A percentile compares a stretch with the other conserved stretches of the same genome.
These are phyloP conservation scores for Macrotis lagotis DNA, from an alignment of 2,113 vertebrate species.

Conservation along the genomic window DNA sequence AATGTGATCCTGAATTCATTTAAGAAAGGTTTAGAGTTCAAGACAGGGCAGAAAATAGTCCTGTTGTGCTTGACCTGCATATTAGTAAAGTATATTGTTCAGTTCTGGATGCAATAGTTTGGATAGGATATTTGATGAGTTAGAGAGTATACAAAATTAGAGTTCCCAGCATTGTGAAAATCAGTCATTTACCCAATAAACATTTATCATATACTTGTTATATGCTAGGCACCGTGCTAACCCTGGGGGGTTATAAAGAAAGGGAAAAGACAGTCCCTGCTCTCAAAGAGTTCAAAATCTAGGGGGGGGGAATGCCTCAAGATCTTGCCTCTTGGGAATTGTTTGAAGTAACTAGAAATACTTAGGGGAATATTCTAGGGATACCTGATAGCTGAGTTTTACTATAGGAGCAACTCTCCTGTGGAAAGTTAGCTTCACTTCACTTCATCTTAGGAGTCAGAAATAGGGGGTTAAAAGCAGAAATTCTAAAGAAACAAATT, in stretches of 20 bases:
- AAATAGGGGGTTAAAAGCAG: not conserved
- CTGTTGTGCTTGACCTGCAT: not conserved
- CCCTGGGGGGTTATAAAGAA: not conserved
- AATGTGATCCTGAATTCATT: not conserved
- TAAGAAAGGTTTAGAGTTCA: not conserved
- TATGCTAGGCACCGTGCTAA: not conserved
- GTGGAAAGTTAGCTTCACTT: not conserved
- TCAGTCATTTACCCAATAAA: not conserved
- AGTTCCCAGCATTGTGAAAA: not conserved
- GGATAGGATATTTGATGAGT: not conserved
- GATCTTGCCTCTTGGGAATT: not conserved
- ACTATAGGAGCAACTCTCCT: not conserved
- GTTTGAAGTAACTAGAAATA: not conserved
- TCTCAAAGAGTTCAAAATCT: not conserved
- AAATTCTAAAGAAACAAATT: not conserved
- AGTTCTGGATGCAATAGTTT: not conserved
- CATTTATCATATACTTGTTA: not conserved
- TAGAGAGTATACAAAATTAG: not conserved
- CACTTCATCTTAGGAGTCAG: not conserved
- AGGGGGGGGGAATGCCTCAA: not conserved
- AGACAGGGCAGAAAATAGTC: not conserved
- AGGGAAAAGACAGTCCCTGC: not conserved
- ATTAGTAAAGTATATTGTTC: not conserved
- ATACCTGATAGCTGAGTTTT: not conserved
- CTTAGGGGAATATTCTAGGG: not conserved